phyloP scores from a whole-genome alignment of 2,797 vertebrate species.

The Nannoperca obscura region DNA sequence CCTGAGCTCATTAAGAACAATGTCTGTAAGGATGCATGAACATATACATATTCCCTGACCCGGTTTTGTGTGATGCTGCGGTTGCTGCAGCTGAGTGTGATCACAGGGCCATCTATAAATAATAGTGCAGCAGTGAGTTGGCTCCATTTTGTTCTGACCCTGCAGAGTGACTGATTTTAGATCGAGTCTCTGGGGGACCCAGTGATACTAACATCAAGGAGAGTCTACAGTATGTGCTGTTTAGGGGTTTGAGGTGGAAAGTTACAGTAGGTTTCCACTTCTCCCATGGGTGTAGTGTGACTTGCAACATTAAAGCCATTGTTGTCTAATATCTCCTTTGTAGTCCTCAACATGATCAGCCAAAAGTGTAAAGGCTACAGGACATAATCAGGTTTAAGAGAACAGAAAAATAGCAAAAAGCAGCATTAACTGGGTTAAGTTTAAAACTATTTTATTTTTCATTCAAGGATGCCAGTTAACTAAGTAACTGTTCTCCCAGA shows the following conservation, averaged over 20 bases:
- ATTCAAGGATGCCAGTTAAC: neutral
- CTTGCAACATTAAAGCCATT: constrained; percentile 24
- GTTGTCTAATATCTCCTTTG: constrained; percentile 25
- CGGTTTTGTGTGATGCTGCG: constrained; percentile 27
- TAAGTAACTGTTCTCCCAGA: neutral
- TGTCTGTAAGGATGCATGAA: constrained; percentile 34
- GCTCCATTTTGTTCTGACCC: constrained; percentile 55
- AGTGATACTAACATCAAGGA: constrained; percentile 27
- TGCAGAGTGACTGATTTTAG: constrained; percentile 58
- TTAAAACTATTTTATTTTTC: neutral
- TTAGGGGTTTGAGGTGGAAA: constrained; percentile 17
- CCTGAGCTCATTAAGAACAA: constrained; percentile 43
- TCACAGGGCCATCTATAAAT: constrained; percentile 62
- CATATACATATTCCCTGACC: constrained; percentile 51
- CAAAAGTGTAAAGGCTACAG: constrained; percentile 30
- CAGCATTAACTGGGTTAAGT: neutral
- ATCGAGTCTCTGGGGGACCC: constrained; percentile 44
- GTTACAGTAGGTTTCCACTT: constrained; percentile 14
- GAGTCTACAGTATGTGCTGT: constrained; percentile 6
- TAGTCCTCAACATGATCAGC: constrained; percentile 10
- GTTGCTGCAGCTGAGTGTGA: constrained; percentile 44
- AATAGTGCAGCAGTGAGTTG: constrained; percentile 46
- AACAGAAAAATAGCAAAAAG: constrained; percentile 4
- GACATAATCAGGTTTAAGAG: constrained; percentile 27
- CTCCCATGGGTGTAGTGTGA: constrained; percentile 34